These are phyloP conservation scores for Erpornis zantholeuca DNA, from an alignment of 2,113 vertebrate species.

Conservation along the genomic window DNA sequence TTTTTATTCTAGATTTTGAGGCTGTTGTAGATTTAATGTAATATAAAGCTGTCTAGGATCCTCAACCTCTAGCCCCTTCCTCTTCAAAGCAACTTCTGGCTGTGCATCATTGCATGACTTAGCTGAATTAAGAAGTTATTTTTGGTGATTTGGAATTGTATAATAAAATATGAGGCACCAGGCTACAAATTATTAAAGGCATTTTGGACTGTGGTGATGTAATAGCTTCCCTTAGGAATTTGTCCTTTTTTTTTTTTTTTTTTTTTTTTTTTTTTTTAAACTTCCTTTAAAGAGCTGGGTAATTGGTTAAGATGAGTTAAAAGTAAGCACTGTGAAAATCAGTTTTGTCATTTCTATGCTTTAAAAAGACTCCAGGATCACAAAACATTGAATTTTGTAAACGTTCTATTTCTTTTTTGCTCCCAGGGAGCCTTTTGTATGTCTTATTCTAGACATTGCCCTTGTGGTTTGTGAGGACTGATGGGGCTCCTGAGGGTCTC, in stretches of 20 bases:
- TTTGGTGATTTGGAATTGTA: slow-evolving; percentile 35
- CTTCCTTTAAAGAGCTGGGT: not conserved
- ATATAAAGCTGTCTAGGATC: not conserved
- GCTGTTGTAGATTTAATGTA: not conserved
- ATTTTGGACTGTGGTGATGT: not conserved
- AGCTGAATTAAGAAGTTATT: slow-evolving; percentile 54
- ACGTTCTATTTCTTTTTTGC: not conserved
- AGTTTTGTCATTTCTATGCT: not conserved
- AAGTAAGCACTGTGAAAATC: not conserved
- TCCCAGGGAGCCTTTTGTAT: not conserved
- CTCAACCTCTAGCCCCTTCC: not conserved
- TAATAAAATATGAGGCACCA: slow-evolving; percentile 7
- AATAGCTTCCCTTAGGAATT: not conserved
- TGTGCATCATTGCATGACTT: slow-evolving; percentile 8
- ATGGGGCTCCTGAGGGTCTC: not conserved
- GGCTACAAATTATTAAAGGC: slow-evolving; percentile 14
- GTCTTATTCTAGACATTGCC: not conserved
- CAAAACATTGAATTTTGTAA: not conserved
- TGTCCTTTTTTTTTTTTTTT: not conserved
- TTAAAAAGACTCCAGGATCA: not conserved
- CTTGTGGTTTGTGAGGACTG: not conserved
- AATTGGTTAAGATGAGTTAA: not conserved
- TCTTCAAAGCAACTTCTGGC: not conserved
- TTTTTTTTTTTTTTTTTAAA: not conserved
- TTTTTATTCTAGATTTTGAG: not conserved